Percentiles rank a stretch among this genome's conserved stretches.
These are phyloP conservation scores for Gobionotothen gibberifrons DNA, from an alignment of 2,797 vertebrate genomes.

Conservation along the genomic window DNA sequence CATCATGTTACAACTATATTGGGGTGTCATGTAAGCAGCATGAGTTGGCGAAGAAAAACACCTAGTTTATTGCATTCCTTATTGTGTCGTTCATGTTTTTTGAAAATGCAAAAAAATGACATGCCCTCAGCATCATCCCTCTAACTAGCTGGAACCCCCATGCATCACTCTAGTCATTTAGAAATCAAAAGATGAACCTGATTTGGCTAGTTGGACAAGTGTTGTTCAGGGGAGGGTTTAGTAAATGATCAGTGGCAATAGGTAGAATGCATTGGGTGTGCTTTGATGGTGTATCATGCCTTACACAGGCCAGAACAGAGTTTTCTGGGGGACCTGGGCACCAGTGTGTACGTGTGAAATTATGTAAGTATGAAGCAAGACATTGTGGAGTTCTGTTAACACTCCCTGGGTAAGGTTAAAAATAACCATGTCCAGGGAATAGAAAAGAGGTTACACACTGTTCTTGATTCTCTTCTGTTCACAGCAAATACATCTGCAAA, in stretches of 20 bases:
- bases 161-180: neutral
- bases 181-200: neutral
- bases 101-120: neutral
- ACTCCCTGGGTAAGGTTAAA: slow-evolving; percentile 23
- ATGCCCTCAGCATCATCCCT: neutral
- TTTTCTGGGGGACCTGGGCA: neutral
- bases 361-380: slow-evolving; percentile 8
- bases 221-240: neutral
- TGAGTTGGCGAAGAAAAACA: neutral
- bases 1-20: neutral
- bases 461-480: neutral
- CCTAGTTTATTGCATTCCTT: neutral
- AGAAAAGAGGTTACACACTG: slow-evolving; percentile 16
- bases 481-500: neutral
- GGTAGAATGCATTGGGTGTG: neutral
- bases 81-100: neutral
- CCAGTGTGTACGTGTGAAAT: neutral
- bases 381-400: slow-evolving; percentile 5
- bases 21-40: no score
- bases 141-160: neutral
- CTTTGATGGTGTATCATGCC: neutral
- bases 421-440: neutral
- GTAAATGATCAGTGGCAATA: neutral
- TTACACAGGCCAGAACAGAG: slow-evolving; percentile 1
- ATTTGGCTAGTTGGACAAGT: neutral